Percentiles rank a stretch among this genome's conserved stretches.
These are phyloP conservation scores for Heloderma charlesbogerti DNA, from an alignment of 2,113 vertebrate species.

Conservation along the genomic window DNA sequence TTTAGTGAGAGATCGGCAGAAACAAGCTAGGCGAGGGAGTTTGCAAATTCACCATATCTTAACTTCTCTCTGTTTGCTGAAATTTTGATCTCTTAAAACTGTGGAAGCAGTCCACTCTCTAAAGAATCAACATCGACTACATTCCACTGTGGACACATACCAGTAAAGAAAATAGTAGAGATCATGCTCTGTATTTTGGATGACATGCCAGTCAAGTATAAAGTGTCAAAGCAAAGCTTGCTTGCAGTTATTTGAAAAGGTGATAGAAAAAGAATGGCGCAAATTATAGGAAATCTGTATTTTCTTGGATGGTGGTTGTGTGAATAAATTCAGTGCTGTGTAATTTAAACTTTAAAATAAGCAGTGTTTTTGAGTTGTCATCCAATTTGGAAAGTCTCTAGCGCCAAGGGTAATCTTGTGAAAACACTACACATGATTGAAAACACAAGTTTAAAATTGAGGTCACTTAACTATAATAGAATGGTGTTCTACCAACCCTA, in stretches of 20 bases:
- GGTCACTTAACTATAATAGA: fast-evolving
- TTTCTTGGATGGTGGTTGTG: background rate
- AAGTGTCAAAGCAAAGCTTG: background rate
- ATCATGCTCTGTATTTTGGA: fast-evolving
- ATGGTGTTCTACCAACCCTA: background rate
- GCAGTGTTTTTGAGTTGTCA: background rate
- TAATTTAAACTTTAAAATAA: conserved; percentile 5
- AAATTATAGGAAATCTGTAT: conserved; percentile 19
- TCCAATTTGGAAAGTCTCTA: background rate
- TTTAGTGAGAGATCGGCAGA: background rate
- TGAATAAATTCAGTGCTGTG: conserved; percentile 30
- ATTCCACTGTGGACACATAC: background rate
- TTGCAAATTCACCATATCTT: background rate
- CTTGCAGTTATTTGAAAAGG: conserved; percentile 11
- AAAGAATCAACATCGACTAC: background rate
- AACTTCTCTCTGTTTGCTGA: conserved; percentile 6
- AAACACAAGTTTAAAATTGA: background rate
- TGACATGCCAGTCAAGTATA: conserved; percentile 1
- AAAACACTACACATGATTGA: conserved; percentile 27
- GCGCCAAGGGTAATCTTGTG: background rate
- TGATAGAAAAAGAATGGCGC: conserved; percentile 30
- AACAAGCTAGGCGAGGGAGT: background rate
- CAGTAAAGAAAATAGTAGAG: background rate
- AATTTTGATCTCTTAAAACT: background rate
- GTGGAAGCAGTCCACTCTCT: background rate